A percentile compares a stretch with the other conserved stretches of the same genome.
Evolutionary conservation across 1,140 invertebrate species (phyloP).

Genomic region (Hetaerina americana): DNA sequence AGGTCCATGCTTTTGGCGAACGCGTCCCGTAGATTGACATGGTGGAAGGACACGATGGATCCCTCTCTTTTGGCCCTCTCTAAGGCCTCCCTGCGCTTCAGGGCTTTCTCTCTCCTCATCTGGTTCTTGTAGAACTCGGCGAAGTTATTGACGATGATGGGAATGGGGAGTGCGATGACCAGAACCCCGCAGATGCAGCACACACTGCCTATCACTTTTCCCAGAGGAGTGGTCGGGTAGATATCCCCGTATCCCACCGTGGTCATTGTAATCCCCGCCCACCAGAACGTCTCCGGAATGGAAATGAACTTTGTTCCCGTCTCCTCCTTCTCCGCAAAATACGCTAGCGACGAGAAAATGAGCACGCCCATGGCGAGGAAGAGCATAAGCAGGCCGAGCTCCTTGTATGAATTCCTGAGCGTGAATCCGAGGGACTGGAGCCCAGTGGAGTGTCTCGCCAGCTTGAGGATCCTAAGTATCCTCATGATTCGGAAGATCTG

Average conservation of each 20-base stretch:
- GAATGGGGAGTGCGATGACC: constrained; percentile 99
- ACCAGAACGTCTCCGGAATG: constrained; percentile 99
- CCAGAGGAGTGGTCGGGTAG: constrained; percentile 86
- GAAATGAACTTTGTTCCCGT: constrained; percentile 90
- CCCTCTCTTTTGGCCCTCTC: constrained; percentile 92
- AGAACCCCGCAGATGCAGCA: constrained; percentile 99
- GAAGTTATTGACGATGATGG: constrained; percentile 99
- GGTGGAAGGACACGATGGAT: constrained; percentile 94
- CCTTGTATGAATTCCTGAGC: constrained; percentile 96
- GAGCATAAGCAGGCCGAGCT: constrained; percentile 95
- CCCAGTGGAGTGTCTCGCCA: constrained; percentile 96
- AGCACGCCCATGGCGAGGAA: constrained; percentile 98
- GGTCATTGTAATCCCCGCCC: constrained; percentile 97
- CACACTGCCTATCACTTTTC: constrained; percentile 94
- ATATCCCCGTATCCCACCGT: constrained; percentile 99
- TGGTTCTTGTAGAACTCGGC: constrained; percentile 99
- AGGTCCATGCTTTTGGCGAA: constrained; percentile 98
- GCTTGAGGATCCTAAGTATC: constrained; percentile 95
- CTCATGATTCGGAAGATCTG: constrained; percentile 99
- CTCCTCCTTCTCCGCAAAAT: constrained; percentile 99
- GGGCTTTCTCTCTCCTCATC: constrained; percentile 95
- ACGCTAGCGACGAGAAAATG: constrained; percentile 96
- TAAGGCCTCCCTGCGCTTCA: constrained; percentile 87
- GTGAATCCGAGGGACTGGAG: constrained; percentile 97
- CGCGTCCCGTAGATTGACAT: constrained; percentile 92